Evolutionary conservation across 2,113 vertebrate genomes (phyloP).

Genomic region (Micromys minutus): DNA sequence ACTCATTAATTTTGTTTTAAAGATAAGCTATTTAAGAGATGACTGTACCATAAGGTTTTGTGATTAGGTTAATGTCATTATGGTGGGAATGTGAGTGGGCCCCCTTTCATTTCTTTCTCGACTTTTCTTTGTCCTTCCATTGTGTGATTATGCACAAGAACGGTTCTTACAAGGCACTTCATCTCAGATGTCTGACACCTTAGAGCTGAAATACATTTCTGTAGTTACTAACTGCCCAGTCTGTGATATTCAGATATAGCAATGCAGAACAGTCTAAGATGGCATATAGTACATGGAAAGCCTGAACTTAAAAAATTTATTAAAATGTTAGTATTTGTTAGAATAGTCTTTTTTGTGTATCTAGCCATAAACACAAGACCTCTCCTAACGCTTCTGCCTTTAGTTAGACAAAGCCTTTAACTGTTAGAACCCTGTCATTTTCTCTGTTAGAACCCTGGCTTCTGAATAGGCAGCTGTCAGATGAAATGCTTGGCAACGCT

Average conservation of each 20-base stretch:
- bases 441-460: not conserved
- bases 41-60: not conserved
- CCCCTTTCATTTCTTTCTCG: not conserved
- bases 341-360: conserved; percentile 26
- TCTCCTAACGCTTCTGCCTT: conserved; percentile 51
- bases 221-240: not conserved
- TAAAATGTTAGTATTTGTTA: not conserved
- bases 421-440: not conserved
- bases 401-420: conserved; percentile 15
- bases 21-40: not conserved
- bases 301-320: conserved; percentile 32
- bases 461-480: not conserved
- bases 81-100: not conserved
- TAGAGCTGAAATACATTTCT: not conserved
- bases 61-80: not conserved
- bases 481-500: not conserved
- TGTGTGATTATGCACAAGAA: not conserved
- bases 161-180: not conserved
- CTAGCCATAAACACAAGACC: not conserved
- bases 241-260: not conserved
- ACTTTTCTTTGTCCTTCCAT: not conserved
- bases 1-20: not conserved
- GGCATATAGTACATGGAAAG: not conserved
- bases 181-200: not conserved
- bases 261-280: not conserved